Conservation (phyloP, 2,888 invertebrate species). For the Helleia helle region DNA sequence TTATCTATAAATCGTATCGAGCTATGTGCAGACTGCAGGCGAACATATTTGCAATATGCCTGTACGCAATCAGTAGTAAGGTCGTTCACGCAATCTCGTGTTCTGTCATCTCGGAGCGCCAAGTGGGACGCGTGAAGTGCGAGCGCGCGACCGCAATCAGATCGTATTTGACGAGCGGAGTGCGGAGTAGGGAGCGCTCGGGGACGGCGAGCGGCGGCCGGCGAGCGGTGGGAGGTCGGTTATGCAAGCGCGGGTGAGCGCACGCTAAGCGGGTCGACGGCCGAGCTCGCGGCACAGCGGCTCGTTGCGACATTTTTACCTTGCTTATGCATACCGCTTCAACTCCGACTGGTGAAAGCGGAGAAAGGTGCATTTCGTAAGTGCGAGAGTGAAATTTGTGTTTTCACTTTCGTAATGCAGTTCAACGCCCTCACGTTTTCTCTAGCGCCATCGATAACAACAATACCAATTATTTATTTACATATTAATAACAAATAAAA, state of each 20-base stretch:
- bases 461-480: not conserved
- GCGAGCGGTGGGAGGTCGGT: conserved; percentile 50
- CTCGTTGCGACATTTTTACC: conserved; percentile 50
- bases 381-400: conserved; percentile 69
- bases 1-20: too few relatives aligned
- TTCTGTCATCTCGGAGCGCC: conserved; percentile 29
- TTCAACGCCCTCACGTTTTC: conserved; percentile 39
- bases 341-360: conserved; percentile 56
- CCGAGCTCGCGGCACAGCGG: conserved; percentile 54
- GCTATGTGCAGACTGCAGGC: not conserved
- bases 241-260: conserved; percentile 77
- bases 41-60: conserved; percentile 18
- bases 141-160: conserved; percentile 32
- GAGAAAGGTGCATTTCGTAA: conserved; percentile 73
- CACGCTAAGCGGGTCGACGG: conserved; percentile 80
- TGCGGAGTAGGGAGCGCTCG: conserved; percentile 20
- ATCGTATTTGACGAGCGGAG: conserved; percentile 52
- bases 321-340: conserved; percentile 26
- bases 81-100: conserved; percentile 38
- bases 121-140: conserved; percentile 36
- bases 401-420: conserved; percentile 68
- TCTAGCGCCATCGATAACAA: conserved; percentile 11
- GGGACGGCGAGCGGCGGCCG: conserved; percentile 22
- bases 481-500: not conserved
- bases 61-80: conserved; percentile 57